Evolutionary conservation across 1,140 invertebrate species (phyloP), one percentile per base, ranked within the genome.

Genomic region (Drosophila watanabei): DNA sequence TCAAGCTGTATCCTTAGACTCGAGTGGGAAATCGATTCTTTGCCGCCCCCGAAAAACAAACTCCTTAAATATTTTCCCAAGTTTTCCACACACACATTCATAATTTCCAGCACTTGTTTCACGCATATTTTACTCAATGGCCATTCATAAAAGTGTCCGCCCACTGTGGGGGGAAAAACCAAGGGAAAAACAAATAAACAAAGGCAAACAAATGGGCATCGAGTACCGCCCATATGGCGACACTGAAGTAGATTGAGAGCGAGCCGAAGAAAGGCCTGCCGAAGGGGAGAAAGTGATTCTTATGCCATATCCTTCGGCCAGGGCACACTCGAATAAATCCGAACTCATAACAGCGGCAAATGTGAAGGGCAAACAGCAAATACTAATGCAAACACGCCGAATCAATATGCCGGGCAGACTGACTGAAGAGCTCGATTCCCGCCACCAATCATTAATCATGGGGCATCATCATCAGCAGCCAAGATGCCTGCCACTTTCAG

Each of bases 381-480:
- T 58, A 81, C 68, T 80, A 85, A 78, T 80, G 82, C 82, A 85
- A 81, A 85, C 82, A 85, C 59, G 78, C 61, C 39, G 75, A 80
- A 85, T 85, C 82, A 85, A 85, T 85, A 85, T 66, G 79, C 73
- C 73, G 48, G 57, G 30, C 57, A 73, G 48, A 73, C 81, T 65
- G 63, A 48, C 60, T 72, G 75, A 59, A 77, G 80, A 63, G 73
- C 75, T 49, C 68, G 59, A 39, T 54, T 78, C 58, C 69, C 33
- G 80, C 77, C 82, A 84, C 72, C 82, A 85, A 85, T 78, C 82
- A 85, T 85, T 85, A 85, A 85, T 85, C 82, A 85, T 78, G 80
- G 72, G 79, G 82, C 81, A 84, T 84, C 82, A 85, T 84, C 82
- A 80, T 84, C 82, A 84, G 71, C 58, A 63, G 77, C 54, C 62